Conservation (phyloP, 2,113 vertebrate species). For the Sylvia atricapilla region DNA sequence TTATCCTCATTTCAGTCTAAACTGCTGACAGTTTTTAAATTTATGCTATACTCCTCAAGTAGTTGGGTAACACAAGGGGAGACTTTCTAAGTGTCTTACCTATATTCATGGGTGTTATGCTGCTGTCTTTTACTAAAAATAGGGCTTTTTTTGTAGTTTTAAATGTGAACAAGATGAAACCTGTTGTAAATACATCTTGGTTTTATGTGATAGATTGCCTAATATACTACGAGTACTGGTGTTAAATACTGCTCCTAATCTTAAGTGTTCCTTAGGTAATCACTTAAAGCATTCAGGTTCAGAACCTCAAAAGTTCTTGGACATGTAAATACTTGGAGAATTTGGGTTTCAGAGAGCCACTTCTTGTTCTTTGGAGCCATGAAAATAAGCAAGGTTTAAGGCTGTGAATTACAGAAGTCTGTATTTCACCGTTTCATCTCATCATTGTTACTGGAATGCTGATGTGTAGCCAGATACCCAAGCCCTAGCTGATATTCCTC, state of each 20-base stretch:
- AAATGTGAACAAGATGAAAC: not conserved
- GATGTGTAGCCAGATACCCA: not conserved
- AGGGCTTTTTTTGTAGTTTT: not conserved
- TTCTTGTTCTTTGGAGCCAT: not conserved
- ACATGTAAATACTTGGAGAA: not conserved
- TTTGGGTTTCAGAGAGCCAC: not conserved
- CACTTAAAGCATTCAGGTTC: not conserved
- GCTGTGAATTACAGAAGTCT: not conserved
- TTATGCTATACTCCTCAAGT: not conserved
- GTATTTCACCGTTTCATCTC: not conserved
- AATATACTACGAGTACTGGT: not conserved
- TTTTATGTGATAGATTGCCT: not conserved
- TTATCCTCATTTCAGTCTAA: not conserved
- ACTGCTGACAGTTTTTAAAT: not conserved
- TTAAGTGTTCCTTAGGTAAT: not conserved
- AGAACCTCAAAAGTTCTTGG: not conserved
- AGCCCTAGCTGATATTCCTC: not conserved
- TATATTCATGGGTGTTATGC: not conserved
- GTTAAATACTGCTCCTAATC: not conserved
- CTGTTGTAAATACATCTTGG: not conserved
- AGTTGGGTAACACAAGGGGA: not conserved
- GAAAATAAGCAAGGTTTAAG: not conserved
- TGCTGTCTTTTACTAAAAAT: not conserved
- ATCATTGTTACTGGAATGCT: not conserved
- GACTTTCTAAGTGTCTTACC: not conserved